Percentiles rank a stretch among this genome's conserved stretches.
Evolutionary conservation across 2,797 vertebrate species (phyloP).

Genomic region (Mycteria americana): DNA sequence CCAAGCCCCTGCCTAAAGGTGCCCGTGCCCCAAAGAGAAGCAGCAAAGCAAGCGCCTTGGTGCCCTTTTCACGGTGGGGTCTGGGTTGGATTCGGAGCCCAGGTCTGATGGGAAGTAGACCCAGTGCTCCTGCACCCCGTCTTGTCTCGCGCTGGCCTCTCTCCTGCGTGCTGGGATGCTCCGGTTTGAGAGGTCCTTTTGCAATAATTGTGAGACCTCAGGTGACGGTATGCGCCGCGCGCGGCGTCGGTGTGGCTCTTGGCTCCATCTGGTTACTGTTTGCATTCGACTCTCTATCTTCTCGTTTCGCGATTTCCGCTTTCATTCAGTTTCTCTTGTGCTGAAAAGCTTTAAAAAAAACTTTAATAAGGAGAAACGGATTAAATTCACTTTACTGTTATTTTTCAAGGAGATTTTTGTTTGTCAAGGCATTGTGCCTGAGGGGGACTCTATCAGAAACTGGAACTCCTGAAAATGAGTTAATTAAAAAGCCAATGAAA

Average conservation of each 20-base stretch:
- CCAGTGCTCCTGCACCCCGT: fast-evolving
- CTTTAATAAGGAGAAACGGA: background rate
- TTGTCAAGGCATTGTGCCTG: constrained; percentile 1
- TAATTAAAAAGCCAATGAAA: background rate
- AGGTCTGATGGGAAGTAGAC: fast-evolving
- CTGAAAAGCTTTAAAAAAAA: background rate
- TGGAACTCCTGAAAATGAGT: constrained; percentile 10
- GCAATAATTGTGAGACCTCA: fast-evolving
- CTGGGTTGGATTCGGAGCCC: background rate
- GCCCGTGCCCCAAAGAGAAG: background rate
- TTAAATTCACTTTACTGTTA: background rate
- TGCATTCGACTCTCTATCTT: background rate
- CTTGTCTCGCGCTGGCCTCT: background rate
- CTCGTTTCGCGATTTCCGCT: background rate
- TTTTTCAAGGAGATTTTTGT: constrained; percentile 45
- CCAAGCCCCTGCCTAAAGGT: background rate
- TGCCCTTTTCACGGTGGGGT: fast-evolving
- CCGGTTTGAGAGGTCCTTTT: background rate
- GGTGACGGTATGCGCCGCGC: background rate
- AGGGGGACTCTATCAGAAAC: background rate
- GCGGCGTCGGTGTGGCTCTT: background rate
- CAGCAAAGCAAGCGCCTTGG: fast-evolving
- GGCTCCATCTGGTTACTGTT: background rate
- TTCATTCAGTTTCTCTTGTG: background rate
- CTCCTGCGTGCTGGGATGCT: background rate